Evolutionary conservation across 2,888 invertebrate genomes (phyloP).

Genomic region (Oxycera nigricornis): DNA sequence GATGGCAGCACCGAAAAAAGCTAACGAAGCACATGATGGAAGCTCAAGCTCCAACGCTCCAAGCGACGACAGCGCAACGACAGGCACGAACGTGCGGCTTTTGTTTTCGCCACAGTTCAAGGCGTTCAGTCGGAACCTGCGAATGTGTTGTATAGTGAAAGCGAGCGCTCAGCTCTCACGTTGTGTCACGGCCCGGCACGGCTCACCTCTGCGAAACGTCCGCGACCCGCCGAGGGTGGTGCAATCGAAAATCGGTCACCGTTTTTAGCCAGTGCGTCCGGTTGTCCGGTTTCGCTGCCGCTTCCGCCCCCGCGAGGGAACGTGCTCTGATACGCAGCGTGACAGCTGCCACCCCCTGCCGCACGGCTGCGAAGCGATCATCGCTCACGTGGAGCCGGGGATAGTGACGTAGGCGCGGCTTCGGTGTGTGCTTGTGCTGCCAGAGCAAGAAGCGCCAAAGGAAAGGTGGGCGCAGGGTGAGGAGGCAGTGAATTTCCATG

Average conservation of each 20-base stretch:
- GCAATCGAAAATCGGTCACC: conserved; percentile 11
- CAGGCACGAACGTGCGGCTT: conserved; percentile 1
- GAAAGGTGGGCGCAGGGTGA: neutral
- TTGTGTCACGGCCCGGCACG: neutral
- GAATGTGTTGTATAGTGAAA: conserved; percentile 11
- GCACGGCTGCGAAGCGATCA: too few species aligned
- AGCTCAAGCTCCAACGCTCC: neutral
- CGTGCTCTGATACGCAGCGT: neutral
- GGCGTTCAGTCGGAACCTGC: conserved; percentile 30
- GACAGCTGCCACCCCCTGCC: neutral
- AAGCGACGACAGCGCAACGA: too few species aligned
- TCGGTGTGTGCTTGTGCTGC: neutral
- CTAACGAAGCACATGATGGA: too few species aligned
- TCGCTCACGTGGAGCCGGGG: neutral
- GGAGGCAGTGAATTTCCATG: neutral
- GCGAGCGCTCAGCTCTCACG: neutral
- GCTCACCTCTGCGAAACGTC: conserved; percentile 7
- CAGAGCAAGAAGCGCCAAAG: too few species aligned
- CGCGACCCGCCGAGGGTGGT: neutral
- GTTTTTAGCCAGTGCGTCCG: too few species aligned
- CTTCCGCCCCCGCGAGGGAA: conserved; percentile 4
- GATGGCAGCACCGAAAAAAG: too few species aligned
- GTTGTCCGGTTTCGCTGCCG: neutral
- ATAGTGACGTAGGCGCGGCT: conserved; percentile 10
- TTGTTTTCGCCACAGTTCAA: conserved; percentile 21